phyloP scores from a whole-genome alignment of 2,888 invertebrate species.

The Lissonota sp. region DNA sequence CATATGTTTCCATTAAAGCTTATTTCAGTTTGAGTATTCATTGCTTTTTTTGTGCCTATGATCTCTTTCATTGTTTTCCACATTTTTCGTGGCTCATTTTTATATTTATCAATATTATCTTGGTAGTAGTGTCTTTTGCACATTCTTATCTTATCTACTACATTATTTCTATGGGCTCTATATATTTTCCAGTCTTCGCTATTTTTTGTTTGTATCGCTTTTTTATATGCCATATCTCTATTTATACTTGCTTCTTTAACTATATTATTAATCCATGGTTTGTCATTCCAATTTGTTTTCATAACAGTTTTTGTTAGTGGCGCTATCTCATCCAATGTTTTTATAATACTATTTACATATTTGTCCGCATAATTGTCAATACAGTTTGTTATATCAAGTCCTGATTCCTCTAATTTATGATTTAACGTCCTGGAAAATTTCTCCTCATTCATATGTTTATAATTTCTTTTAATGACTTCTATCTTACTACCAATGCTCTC shows the following conservation, averaged over 20 bases:
- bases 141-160: neutral
- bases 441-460: constrained; percentile 20
- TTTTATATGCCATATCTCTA: constrained; percentile 8
- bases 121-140: neutral
- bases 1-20: neutral
- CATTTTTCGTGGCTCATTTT: neutral
- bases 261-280: constrained; percentile 8
- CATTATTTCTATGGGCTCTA: constrained; percentile 11
- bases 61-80: constrained; percentile 31
- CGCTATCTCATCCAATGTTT: neutral
- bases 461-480: constrained; percentile 38
- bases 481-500: constrained; percentile 5
- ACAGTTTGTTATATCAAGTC: neutral
- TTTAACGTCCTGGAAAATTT: neutral
- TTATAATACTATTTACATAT: neutral
- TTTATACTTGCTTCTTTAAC: neutral
- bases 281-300: neutral
- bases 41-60: neutral
- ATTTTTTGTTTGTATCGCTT: neutral
- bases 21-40: neutral
- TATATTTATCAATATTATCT: constrained; percentile 16
- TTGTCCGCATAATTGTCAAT: constrained; percentile 1
- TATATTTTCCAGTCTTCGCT: neutral
- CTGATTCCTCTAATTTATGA: constrained; percentile 13
- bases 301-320: neutral